These are phyloP conservation scores for Talpa occidentalis DNA, from an alignment of 2,113 vertebrate genomes.

Conservation along the genomic window DNA sequence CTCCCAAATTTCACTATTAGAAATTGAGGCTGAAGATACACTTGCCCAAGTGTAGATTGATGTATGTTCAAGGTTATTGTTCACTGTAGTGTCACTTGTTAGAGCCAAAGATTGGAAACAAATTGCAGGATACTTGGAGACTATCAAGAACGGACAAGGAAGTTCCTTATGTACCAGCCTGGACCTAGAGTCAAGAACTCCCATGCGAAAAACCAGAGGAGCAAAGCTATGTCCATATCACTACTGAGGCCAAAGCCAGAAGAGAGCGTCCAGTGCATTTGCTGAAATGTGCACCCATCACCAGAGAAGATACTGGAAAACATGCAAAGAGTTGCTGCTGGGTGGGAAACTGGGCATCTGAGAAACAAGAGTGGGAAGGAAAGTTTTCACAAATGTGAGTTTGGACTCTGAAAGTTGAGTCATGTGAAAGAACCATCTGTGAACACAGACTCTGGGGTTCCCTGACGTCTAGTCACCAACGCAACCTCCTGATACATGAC, in stretches of 20 bases:
- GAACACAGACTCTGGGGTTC: not conserved
- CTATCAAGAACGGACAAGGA: not conserved
- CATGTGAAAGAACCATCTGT: not conserved
- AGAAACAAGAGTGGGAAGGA: not conserved
- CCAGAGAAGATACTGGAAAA: not conserved
- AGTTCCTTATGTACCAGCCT: not conserved
- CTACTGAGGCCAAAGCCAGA: not conserved
- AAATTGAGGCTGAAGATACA: not conserved
- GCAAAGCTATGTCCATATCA: not conserved
- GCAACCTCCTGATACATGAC: not conserved
- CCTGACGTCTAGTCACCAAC: not conserved
- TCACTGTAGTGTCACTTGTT: not conserved
- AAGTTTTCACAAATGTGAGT: not conserved
- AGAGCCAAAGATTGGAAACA: not conserved
- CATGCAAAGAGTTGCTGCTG: not conserved
- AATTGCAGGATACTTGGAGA: too few relatives aligned
- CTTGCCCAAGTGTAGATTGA: not conserved
- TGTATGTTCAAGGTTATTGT: not conserved
- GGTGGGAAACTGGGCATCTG: too few relatives aligned
- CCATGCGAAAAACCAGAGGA: not conserved
- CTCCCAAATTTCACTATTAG: not conserved
- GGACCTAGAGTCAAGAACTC: not conserved
- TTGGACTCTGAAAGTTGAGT: not conserved
- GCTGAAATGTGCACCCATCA: not conserved
- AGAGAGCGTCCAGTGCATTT: not conserved